These are phyloP conservation scores for Steinernema feltiae DNA, from an alignment of 1,140 invertebrate genomes.

Conservation along the genomic window DNA sequence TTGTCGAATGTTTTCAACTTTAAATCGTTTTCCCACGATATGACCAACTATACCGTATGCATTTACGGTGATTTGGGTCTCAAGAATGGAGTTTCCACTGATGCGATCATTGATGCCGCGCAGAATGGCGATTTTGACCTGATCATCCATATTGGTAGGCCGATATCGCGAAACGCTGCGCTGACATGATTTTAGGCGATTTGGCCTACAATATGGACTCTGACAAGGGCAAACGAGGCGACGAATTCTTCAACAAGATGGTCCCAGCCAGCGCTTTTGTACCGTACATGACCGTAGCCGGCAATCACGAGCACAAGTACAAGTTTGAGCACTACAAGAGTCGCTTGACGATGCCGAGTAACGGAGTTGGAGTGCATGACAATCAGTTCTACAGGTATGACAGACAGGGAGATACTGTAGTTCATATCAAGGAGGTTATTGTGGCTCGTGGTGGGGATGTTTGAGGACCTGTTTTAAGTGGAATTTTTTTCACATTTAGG, in stretches of 20 bases:
- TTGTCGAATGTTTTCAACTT: neutral
- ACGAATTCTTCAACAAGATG: slow-evolving; percentile 81
- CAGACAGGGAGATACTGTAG: no score
- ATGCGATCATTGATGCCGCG: neutral
- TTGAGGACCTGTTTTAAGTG: no score
- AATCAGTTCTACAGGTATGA: slow-evolving; percentile 61
- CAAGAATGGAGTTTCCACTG: neutral
- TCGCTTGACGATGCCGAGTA: slow-evolving; percentile 15
- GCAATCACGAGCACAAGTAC: slow-evolving; percentile 74
- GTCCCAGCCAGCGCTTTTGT: slow-evolving; percentile 74
- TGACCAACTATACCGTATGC: neutral
- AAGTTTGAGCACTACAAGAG: slow-evolving; percentile 17
- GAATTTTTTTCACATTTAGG: no score
- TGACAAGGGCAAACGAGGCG: slow-evolving; percentile 71
- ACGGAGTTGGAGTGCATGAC: neutral
- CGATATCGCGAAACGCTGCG: neutral
- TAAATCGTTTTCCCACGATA: neutral
- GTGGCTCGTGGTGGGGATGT: no score
- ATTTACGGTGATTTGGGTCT: neutral
- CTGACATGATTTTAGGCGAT: slow-evolving; percentile 61
- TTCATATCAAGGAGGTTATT: slow-evolving; percentile 73
- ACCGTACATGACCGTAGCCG: slow-evolving; percentile 82
- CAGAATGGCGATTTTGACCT: neutral
- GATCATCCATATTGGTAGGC: neutral
- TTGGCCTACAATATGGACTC: slow-evolving; percentile 83